Conservation (phyloP, 1,140 invertebrate genomes). For the Penaeus chinensis region DNA sequence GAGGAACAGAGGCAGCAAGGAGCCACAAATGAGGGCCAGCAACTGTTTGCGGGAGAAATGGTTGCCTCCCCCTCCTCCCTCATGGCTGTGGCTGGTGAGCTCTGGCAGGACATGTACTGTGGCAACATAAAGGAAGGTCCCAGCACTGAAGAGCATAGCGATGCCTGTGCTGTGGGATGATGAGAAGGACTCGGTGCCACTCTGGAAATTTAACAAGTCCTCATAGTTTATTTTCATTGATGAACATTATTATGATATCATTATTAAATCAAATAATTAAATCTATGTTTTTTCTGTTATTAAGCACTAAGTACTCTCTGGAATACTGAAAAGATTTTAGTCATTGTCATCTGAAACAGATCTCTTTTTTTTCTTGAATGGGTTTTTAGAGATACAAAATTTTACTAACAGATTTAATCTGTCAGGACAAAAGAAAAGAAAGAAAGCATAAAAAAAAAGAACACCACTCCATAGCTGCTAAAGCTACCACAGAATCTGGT, state of each 20-base stretch:
- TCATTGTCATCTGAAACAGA: no score
- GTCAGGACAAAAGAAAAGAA: background rate
- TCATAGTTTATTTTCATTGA: background rate
- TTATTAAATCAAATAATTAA: no score
- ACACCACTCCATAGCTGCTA: background rate
- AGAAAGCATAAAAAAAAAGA: background rate
- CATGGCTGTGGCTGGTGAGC: constrained; percentile 72
- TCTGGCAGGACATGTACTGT: constrained; percentile 98
- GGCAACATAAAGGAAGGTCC: constrained; percentile 98
- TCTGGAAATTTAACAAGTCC: constrained; percentile 41
- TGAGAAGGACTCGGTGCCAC: constrained; percentile 60
- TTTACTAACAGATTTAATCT: background rate
- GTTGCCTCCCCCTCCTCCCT: constrained; percentile 65
- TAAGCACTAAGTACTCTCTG: no score
- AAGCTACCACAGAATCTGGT: background rate
- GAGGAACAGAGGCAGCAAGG: constrained; percentile 86
- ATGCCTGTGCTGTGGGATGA: constrained; percentile 80
- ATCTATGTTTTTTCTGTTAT: no score
- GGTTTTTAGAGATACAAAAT: background rate
- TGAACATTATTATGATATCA: background rate
- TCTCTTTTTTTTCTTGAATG: no score
- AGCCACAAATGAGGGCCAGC: constrained; percentile 83
- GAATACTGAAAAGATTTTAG: no score
- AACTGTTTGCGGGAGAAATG: constrained; percentile 83
- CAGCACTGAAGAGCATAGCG: constrained; percentile 98